Evolutionary conservation across 2,888 invertebrate species (phyloP).

Genomic region (Deroplatys truncata): DNA sequence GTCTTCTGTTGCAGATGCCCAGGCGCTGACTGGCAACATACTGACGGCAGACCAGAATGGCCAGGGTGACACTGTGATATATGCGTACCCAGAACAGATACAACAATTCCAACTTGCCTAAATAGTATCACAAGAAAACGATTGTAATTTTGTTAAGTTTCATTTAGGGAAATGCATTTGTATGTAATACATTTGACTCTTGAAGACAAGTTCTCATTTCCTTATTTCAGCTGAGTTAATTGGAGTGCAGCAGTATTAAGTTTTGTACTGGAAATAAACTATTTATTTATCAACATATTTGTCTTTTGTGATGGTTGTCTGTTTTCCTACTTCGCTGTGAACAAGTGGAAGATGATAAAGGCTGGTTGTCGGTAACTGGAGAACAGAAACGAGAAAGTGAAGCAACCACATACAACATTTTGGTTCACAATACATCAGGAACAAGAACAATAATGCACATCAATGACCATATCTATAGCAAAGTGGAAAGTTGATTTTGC

Average conservation of each 20-base stretch:
- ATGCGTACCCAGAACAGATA: constrained; percentile 32
- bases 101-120: constrained; percentile 27
- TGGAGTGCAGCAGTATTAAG: neutral
- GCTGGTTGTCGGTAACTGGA: too few species aligned
- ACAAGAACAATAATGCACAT: too few species aligned
- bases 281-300: neutral
- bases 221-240: neutral
- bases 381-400: too few species aligned
- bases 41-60: constrained; percentile 42
- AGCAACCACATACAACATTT: too few species aligned
- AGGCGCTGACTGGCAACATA: constrained; percentile 43
- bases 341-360: too few species aligned
- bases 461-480: too few species aligned
- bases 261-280: neutral
- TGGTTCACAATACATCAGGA: too few species aligned
- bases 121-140: neutral
- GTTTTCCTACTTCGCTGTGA: too few species aligned
- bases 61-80: constrained; percentile 49
- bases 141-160: neutral
- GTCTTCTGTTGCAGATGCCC: constrained; percentile 40
- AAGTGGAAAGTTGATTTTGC: too few species aligned
- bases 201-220: neutral
- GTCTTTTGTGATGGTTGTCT: too few species aligned
- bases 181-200: neutral
- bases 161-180: neutral